Evolutionary conservation across 2,797 vertebrate genomes (phyloP).

Genomic region (Chelidonichthys spinosus): DNA sequence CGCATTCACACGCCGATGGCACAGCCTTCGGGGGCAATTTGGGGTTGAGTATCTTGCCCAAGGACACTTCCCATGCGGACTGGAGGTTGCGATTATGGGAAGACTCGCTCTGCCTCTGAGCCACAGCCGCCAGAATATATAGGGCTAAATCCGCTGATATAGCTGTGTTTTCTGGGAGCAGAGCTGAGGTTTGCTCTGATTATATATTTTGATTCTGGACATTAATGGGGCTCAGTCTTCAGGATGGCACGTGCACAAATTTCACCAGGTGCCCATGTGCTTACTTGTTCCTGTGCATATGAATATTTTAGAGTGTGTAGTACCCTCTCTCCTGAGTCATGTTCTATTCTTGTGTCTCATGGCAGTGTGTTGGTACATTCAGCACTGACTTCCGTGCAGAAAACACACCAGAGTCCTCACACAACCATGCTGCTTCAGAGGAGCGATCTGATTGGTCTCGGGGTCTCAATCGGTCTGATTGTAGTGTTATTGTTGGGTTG

Average conservation of each 20-base stretch:
- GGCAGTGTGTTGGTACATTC: slow-evolving; percentile 11
- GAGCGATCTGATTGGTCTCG: slow-evolving; percentile 6
- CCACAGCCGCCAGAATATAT: not conserved
- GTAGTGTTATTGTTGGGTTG: too few relatives aligned
- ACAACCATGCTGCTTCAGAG: slow-evolving; percentile 37
- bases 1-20: too few relatives aligned
- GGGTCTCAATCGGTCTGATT: too few relatives aligned
- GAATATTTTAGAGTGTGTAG: slow-evolving; percentile 7
- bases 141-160: not conserved
- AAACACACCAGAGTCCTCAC: slow-evolving; percentile 20
- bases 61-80: too few relatives aligned
- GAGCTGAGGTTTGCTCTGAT: not conserved
- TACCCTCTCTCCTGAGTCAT: slow-evolving; percentile 35
- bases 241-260: not conserved
- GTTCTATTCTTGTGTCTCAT: slow-evolving; percentile 44
- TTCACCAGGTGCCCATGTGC: not conserved
- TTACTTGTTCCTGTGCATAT: not conserved
- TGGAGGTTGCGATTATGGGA: too few relatives aligned
- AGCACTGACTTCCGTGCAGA: slow-evolving; percentile 19
- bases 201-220: not conserved
- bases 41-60: too few relatives aligned
- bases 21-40: too few relatives aligned
- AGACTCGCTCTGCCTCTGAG: too few relatives aligned
- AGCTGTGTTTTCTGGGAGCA: not conserved
- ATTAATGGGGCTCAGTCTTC: too few relatives aligned